phyloP scores from a whole-genome alignment of 2,797 vertebrate species.

The Cygnus olor region DNA sequence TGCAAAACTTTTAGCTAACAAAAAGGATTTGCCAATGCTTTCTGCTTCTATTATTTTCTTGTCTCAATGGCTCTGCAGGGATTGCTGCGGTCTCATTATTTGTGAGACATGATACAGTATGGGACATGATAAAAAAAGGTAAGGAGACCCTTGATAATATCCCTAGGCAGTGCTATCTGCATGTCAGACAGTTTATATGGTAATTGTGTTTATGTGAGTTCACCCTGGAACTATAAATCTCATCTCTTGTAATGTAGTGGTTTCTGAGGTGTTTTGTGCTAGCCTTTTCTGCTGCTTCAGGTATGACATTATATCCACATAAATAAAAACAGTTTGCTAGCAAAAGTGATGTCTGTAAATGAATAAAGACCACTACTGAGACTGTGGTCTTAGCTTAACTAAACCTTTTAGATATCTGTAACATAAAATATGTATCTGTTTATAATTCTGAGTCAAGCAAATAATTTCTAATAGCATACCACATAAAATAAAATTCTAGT shows the following conservation, averaged over 20 bases:
- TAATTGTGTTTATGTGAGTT: constrained; percentile 63
- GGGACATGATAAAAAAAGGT: constrained; percentile 62
- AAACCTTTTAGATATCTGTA: not conserved
- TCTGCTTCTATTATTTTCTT: constrained; percentile 69
- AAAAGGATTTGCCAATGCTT: constrained; percentile 66
- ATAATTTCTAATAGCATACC: not conserved
- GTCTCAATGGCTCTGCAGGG: constrained; percentile 59
- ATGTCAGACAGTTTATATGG: constrained; percentile 58
- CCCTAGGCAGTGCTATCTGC: constrained; percentile 43
- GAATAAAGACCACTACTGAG: constrained; percentile 24
- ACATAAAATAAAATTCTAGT: constrained; percentile 21
- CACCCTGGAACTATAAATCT: constrained; percentile 58
- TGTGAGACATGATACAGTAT: constrained; percentile 61
- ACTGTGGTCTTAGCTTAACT: not conserved
- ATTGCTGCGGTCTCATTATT: constrained; percentile 70
- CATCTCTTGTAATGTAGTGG: not conserved
- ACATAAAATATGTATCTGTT: not conserved
- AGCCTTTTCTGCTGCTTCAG: constrained; percentile 20
- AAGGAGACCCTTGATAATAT: constrained; percentile 63
- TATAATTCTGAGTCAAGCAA: constrained; percentile 23
- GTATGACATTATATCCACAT: constrained; percentile 26
- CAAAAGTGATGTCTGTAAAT: not conserved
- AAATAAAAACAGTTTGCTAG: constrained; percentile 42
- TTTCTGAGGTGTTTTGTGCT: constrained; percentile 39
- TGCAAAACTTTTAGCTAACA: constrained; percentile 66